Evolutionary conservation across 2,797 vertebrate genomes (phyloP).

Genomic region (Mus spretus): DNA sequence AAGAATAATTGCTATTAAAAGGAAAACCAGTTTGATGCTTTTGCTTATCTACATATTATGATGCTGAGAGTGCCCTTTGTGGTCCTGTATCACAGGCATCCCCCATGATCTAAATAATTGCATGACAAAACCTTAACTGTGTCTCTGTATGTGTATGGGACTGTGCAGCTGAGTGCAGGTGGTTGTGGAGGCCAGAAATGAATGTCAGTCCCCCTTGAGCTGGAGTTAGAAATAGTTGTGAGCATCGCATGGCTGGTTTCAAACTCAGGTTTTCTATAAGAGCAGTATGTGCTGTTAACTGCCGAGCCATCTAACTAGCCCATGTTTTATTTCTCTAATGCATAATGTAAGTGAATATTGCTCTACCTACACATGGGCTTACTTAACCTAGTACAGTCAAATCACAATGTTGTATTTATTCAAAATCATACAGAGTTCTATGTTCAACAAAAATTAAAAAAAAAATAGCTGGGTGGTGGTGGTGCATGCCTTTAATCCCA

Average conservation of each 20-base stretch:
- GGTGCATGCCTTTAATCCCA: too few species aligned
- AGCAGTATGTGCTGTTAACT: not conserved
- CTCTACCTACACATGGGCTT: not conserved
- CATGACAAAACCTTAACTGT: not conserved
- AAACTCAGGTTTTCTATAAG: not conserved
- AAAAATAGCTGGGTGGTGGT: too few species aligned
- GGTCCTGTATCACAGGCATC: not conserved
- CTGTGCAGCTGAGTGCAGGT: not conserved
- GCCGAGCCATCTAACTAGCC: not conserved
- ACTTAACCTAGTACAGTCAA: not conserved
- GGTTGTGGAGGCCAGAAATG: not conserved
- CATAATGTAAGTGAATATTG: not conserved
- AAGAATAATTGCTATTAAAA: not conserved
- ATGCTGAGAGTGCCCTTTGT: not conserved
- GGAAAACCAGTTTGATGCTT: not conserved
- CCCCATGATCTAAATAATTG: not conserved
- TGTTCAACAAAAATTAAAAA: conserved; percentile 31
- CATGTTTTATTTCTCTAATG: conserved; percentile 11
- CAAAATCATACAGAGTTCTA: not conserved
- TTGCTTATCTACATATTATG: not conserved
- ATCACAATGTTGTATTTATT: not conserved
- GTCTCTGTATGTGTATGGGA: not conserved
- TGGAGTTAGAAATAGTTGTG: not conserved
- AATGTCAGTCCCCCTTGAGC: too few species aligned
- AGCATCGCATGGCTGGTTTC: not conserved